A percentile compares a stretch with the other conserved stretches of the same genome.
Evolutionary conservation across 1,140 invertebrate genomes (phyloP).

Genomic region (Cecropterus lyciades): DNA sequence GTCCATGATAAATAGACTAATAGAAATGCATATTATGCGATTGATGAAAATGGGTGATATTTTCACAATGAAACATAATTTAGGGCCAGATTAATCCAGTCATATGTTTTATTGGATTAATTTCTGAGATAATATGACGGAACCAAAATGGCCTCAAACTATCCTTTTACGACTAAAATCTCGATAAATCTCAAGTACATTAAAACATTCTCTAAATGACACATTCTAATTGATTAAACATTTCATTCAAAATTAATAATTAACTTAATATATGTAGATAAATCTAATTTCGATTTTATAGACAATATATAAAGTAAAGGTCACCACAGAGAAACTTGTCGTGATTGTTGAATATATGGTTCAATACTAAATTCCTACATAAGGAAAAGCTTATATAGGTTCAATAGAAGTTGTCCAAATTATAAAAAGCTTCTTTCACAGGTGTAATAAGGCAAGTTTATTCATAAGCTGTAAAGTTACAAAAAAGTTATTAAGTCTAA

Average conservation of each 20-base stretch:
- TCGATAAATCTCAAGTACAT: conserved; percentile 34
- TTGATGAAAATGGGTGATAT: conserved; percentile 1
- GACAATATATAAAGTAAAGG: conserved; percentile 33
- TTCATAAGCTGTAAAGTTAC: no score
- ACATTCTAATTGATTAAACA: conserved; percentile 26
- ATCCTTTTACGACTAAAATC: conserved; percentile 46
- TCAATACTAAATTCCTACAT: no score
- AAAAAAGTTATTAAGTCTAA: no score
- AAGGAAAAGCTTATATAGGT: no score
- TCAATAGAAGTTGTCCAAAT: no score
- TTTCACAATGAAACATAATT: conserved; percentile 21
- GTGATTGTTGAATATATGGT: conserved; percentile 3
- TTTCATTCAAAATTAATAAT: conserved; percentile 29
- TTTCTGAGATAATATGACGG: conserved; percentile 8
- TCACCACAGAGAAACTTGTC: conserved; percentile 2
- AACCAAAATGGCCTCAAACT: conserved; percentile 12
- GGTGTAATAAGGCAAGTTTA: no score
- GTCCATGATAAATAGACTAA: conserved; percentile 18
- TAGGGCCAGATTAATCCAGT: neutral
- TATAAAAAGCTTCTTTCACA: no score
- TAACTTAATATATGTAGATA: conserved; percentile 25
- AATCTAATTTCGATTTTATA: conserved; percentile 32
- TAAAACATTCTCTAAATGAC: conserved; percentile 32
- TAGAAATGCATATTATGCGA: conserved; percentile 20
- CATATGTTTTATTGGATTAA: neutral